Evolutionary conservation across 2,888 invertebrate genomes (phyloP), one percentile per base, ranked within the genome.

Genomic region (Omphaloscelis lunosa): DNA sequence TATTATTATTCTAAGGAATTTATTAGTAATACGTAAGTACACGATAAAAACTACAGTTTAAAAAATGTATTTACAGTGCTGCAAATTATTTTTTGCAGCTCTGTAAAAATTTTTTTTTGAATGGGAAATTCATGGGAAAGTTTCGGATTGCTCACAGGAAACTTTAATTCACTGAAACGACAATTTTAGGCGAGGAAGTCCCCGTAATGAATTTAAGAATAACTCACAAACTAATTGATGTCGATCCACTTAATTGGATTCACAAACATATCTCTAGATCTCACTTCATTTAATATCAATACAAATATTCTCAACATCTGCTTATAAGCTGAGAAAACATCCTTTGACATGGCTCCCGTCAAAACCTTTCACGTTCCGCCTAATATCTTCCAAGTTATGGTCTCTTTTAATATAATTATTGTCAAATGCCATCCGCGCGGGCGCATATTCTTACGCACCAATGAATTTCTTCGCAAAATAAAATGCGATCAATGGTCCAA

Each of bases 311-410:
- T 83, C 69, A 91, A 93, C 96, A 96, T 93, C 95, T 96, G 96
- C 93, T 92, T 88, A 86, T 83, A 95, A 94, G 95, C 95, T 95
- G 94, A 93, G 95, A 96, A 94, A 96, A 96, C 95, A 96, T 96
- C 91, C 86, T 90, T 90, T 87, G 88, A 93, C 93, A 92, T 93
- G 90, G 89, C 91, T 92, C 91, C 90, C 87, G 90, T 93, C 92
- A 93, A 93, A 93, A 91, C 91, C 90, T 89, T 91, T 88, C 88
- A 70, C 91, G 91, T 96, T 95, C 93, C 94, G 94, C 93, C 91
- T 95, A 95, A 96, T 96, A 95, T 95, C 93, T 86, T 88, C 89
- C 90, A 88, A 93, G 92, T 90, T 90, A 94, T 90, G 91, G 90
- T 90, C 84, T 90, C 89, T 82, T 92, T 91, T 93, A 90, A 94